These are phyloP conservation scores for Zele albiditarsus DNA, from an alignment of 2,888 invertebrate species.

Conservation along the genomic window DNA sequence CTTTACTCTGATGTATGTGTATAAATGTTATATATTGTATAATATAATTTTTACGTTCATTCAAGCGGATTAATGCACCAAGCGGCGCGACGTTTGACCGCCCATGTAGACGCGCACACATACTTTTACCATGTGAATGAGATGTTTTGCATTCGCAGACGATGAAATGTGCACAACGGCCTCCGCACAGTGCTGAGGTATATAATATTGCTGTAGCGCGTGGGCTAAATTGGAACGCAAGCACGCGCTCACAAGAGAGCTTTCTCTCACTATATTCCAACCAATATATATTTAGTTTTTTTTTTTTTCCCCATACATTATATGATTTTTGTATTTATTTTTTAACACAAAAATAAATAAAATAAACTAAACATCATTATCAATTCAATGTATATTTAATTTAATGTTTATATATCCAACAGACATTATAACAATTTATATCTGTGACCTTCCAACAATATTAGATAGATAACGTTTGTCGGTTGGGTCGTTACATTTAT, in stretches of 20 bases:
- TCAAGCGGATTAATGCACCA: conserved; percentile 29
- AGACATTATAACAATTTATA: conserved; percentile 44
- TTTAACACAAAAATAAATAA: background rate
- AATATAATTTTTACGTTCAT: conserved; percentile 24
- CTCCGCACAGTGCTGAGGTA: conserved; percentile 46
- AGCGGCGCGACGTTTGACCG: conserved; percentile 2
- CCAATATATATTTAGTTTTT: background rate
- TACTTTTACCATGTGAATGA: conserved; percentile 69
- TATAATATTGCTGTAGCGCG: conserved; percentile 27
- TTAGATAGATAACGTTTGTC: conserved; percentile 6
- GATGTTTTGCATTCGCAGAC: conserved; percentile 73
- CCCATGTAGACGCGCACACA: conserved; percentile 39
- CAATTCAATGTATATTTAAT: background rate
- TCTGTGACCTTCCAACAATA: background rate
- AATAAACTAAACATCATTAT: background rate
- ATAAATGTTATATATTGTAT: conserved; percentile 3
- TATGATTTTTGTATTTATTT: background rate
- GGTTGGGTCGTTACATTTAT: conserved; percentile 1
- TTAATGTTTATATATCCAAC: conserved; percentile 9
- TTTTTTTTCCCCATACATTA: background rate
- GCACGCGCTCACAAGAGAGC: background rate
- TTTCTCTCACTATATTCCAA: background rate
- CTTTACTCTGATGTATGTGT: background rate
- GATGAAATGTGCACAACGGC: conserved; percentile 62
- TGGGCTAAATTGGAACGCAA: conserved; percentile 35